A percentile compares a stretch with the other conserved stretches of the same genome.
Conservation (phyloP, 1,140 invertebrate species). For the Parapsyche elsis region DNA sequence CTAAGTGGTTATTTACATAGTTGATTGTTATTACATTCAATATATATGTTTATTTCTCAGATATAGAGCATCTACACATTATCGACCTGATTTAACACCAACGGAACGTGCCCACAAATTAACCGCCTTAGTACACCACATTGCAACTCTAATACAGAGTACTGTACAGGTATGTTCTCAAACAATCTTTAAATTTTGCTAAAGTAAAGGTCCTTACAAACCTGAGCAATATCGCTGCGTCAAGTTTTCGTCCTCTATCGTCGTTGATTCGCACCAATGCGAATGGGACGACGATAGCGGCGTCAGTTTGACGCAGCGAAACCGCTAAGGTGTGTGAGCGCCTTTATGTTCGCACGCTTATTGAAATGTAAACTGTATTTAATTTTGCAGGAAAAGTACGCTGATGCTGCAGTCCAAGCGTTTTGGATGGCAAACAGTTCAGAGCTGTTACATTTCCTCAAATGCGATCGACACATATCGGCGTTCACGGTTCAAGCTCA, state of each 20-base stretch:
- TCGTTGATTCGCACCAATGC: no score
- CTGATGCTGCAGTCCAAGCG: slow-evolving; percentile 85
- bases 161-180: slow-evolving; percentile 77
- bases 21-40: background rate
- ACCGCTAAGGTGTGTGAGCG: no score
- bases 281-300: no score
- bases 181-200: no score
- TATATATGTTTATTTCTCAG: slow-evolving; percentile 59
- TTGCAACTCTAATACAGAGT: slow-evolving; percentile 86
- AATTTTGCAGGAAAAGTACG: slow-evolving; percentile 82
- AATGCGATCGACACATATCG: slow-evolving; percentile 93
- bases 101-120: slow-evolving; percentile 91
- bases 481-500: slow-evolving; percentile 92
- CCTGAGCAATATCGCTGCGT: no score
- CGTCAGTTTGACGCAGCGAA: background rate
- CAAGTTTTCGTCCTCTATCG: no score
- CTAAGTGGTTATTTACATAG: background rate
- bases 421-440: slow-evolving; percentile 98
- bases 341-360: background rate
- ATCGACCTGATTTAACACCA: slow-evolving; percentile 90
- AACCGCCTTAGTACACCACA: slow-evolving; percentile 88
- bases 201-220: background rate
- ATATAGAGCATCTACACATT: slow-evolving; percentile 93
- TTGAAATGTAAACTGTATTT: slow-evolving; percentile 50
- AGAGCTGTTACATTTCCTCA: slow-evolving; percentile 94